These are phyloP conservation scores for Lycorma delicatula DNA, from an alignment of 1,140 invertebrate genomes.

Conservation along the genomic window DNA sequence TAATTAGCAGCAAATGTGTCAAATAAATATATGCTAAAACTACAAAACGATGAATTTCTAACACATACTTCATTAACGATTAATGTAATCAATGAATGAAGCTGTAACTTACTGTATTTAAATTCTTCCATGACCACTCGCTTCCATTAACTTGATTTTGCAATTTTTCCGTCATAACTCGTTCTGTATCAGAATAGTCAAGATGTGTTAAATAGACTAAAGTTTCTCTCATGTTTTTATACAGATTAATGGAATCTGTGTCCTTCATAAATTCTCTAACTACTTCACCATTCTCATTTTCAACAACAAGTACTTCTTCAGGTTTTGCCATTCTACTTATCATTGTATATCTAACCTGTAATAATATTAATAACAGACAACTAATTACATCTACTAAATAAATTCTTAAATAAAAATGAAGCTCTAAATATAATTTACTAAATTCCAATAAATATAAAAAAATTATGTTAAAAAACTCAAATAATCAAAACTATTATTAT, in stretches of 20 bases:
- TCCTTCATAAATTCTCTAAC: constrained; percentile 99
- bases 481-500: too few relatives aligned
- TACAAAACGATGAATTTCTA: too few relatives aligned
- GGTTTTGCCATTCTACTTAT: constrained; percentile 99
- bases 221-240: constrained; percentile 99
- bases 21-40: too few relatives aligned
- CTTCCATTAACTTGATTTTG: constrained; percentile 98
- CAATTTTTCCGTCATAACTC: constrained; percentile 98
- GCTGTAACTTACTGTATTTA: constrained; percentile 80
- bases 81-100: too few relatives aligned
- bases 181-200: constrained; percentile 94
- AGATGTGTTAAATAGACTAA: constrained; percentile 98
- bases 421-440: neutral
- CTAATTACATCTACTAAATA: neutral
- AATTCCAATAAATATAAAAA: neutral
- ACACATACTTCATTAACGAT: too few relatives aligned
- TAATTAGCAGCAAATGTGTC: too few relatives aligned
- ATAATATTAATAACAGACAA: neutral
- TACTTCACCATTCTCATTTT: constrained; percentile 99
- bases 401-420: neutral
- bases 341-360: constrained; percentile 89
- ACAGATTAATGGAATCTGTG: constrained; percentile 98
- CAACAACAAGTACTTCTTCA: constrained; percentile 99
- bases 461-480: too few relatives aligned
- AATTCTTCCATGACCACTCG: constrained; percentile 99